A percentile compares a stretch with the other conserved stretches of the same genome.
phyloP scores from a whole-genome alignment of 2,888 invertebrate genomes.

The Chymomyza caudatula region DNA sequence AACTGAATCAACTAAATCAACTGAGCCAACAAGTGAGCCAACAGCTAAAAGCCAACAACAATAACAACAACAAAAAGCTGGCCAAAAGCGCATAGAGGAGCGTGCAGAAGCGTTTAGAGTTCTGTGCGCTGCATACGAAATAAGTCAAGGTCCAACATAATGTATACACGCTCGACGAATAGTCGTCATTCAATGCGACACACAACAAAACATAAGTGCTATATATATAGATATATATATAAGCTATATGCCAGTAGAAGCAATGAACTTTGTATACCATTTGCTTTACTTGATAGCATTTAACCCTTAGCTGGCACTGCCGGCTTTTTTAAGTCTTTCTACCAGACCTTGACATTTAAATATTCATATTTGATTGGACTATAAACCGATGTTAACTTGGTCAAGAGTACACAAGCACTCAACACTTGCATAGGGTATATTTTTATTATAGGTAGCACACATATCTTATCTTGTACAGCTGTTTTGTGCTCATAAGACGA shows the following conservation, averaged over 20 bases:
- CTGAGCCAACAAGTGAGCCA: not conserved
- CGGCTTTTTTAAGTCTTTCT: not conserved
- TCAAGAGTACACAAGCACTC: too few species aligned
- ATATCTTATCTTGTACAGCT: too few species aligned
- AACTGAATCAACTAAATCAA: slow-evolving; percentile 1
- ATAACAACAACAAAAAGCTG: not conserved
- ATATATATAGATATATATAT: not conserved
- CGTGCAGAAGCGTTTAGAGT: slow-evolving; percentile 38
- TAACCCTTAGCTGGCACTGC: not conserved
- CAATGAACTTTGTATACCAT: slow-evolving; percentile 55
- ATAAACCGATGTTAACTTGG: not conserved
- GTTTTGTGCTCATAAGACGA: too few species aligned
- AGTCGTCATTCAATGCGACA: not conserved
- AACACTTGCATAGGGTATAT: too few species aligned
- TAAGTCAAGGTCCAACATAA: slow-evolving; percentile 58
- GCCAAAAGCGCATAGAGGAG: slow-evolving; percentile 18
- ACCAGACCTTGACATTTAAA: not conserved
- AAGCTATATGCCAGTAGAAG: slow-evolving; percentile 10
- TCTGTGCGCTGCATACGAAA: slow-evolving; percentile 59
- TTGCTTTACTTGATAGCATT: slow-evolving; percentile 16
- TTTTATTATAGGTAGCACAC: too few species aligned
- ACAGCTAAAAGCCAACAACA: not conserved
- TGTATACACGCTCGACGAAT: not conserved
- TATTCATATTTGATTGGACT: not conserved
- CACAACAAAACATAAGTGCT: not conserved